Evolutionary conservation across 64 coral and sea anemone species (phyloP).

Genomic region (Pocillopora damicornis): DNA sequence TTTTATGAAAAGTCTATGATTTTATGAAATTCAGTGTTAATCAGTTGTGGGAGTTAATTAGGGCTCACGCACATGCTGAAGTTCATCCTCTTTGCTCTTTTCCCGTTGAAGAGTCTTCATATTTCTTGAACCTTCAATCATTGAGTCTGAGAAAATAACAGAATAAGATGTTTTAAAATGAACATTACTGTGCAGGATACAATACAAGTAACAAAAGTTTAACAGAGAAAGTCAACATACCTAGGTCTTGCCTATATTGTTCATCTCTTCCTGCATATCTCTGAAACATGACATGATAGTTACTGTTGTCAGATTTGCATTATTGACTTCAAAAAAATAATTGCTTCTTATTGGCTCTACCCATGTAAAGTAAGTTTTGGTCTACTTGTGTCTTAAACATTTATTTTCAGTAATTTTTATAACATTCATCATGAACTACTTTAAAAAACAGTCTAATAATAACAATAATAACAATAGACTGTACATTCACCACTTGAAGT

Average conservation of each 20-base stretch:
- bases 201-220: neutral
- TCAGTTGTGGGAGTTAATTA: too few relatives aligned
- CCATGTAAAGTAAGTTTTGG: too few relatives aligned
- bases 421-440: too few relatives aligned
- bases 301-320: too few relatives aligned
- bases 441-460: neutral
- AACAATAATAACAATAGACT: neutral
- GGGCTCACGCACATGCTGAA: constrained; percentile 47
- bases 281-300: constrained; percentile 1
- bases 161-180: neutral
- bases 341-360: too few relatives aligned
- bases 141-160: constrained; percentile 34
- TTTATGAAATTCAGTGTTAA: too few relatives aligned
- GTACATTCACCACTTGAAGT: too few relatives aligned
- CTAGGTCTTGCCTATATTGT: constrained; percentile 60
- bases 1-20: too few relatives aligned
- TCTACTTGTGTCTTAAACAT: too few relatives aligned
- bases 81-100: constrained; percentile 65
- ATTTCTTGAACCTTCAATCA: constrained; percentile 53
- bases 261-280: constrained; percentile 39
- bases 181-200: neutral
- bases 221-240: constrained; percentile 14
- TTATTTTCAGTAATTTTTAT: too few relatives aligned
- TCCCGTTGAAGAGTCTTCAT: constrained; percentile 43
- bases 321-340: too few relatives aligned